These are phyloP conservation scores for Daphoenositta chrysoptera DNA, from an alignment of 2,113 vertebrate genomes.

Conservation along the genomic window DNA sequence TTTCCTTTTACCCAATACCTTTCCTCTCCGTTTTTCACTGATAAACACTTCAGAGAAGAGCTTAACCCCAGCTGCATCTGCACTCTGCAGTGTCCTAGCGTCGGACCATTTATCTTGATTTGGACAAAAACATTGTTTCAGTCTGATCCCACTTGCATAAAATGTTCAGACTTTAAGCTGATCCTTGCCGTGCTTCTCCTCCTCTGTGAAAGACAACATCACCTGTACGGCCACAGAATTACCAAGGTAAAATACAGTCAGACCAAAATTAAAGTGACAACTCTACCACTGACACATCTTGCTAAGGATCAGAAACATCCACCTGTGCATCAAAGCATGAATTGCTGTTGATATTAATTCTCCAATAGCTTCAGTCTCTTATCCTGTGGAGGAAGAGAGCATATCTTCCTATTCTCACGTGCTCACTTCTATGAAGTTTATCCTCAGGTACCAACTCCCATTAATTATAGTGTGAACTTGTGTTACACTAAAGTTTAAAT, in stretches of 20 bases:
- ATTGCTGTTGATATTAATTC: not conserved
- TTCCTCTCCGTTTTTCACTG: not conserved
- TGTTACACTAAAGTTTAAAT: not conserved
- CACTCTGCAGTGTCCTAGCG: not conserved
- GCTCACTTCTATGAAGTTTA: not conserved
- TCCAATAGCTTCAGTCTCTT: not conserved
- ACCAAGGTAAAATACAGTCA: not conserved
- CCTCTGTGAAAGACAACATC: not conserved
- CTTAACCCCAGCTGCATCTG: not conserved
- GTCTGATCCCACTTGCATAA: not conserved
- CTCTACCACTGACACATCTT: accelerated
- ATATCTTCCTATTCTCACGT: not conserved
- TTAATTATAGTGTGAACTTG: not conserved
- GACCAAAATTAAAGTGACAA: not conserved
- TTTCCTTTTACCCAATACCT: not conserved
- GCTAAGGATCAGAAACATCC: not conserved
- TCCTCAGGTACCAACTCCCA: not conserved
- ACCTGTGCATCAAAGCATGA: not conserved
- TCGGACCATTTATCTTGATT: not conserved
- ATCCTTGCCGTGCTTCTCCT: not conserved
- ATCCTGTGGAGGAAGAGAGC: not conserved
- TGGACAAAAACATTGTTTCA: not conserved
- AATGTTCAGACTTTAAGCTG: not conserved
- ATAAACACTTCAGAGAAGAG: not conserved
- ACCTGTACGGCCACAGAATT: not conserved